Base-by-base conservation (phyloP, 2,113 vertebrate species). In the Nyctereutes procyonoides region DNA sequence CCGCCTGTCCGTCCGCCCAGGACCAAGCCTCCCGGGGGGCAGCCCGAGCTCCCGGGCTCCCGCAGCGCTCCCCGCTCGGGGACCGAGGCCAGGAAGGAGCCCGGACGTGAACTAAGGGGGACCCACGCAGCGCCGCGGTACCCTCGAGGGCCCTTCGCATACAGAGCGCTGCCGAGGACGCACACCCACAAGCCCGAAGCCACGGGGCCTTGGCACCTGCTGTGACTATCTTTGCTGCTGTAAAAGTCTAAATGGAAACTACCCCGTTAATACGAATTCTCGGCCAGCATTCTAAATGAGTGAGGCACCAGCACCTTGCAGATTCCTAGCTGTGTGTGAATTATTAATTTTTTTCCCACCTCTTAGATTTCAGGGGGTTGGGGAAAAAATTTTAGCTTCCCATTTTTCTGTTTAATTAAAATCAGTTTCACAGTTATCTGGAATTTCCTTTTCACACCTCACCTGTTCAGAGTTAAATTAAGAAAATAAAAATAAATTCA, bases 341-440 rank as follows among this genome's bases (percentile, higher is more conserved):
- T 92, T 92, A 62, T 73, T 86, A 5, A 3, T 14, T 73, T 87
- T 77, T 43, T 38, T 87, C 88, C 79, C 32, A 24, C 30, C 38
- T 88, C 88, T 77, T 85, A 53, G 67, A 71, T 92, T 89, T 88
- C 90, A 84, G 67, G 28, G 16, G 17, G 6, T 94, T 2, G 8
- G 13, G 62, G 80, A 93, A 89, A n/a, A 97, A 80, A 51, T 76
- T 87, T 91, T 86, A 81, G 10, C 76, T 56, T 12, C 58, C 30
- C 35, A 16, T 22, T 93, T 95, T 38, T 88, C 83, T 56, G 20
- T 93, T 92, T 84, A 87, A 96, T 96, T 95, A 85, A 60, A 96
- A 77, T 85, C 63, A 28, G 32, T 84, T 93, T 73, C 26, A 15
- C 63, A 71, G 90, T 96, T 92, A 83, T 48, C 65, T 86, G 65